Evolutionary conservation across 2,797 vertebrate species (phyloP), one percentile per base, ranked within the genome.

Genomic region (Emys orbicularis): DNA sequence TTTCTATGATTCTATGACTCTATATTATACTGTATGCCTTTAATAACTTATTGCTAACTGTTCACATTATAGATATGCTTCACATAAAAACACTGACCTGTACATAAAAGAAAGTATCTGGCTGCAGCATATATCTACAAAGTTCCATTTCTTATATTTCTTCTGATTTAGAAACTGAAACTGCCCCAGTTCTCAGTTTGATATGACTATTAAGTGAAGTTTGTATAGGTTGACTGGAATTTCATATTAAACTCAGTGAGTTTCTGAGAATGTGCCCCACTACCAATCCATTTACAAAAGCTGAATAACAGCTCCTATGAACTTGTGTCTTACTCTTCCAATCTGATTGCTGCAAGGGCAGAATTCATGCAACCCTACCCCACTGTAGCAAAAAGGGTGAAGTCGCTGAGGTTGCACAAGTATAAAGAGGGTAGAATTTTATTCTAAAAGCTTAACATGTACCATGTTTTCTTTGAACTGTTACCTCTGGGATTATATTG

Each of bases 381-480:
- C 65, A 74, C 27, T 49, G 27, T 53, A 89, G 87, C 21, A 90
- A 89, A 82, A 11, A 81, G n/a, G 37, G 83, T 65, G 41, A 90
- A 85, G 37, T 94, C 65, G 87, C 21, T 92, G 49, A 53, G 49
- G 27, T 50, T 87, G 15, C 44, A 61, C 84, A 83, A 77, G 23
- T 13, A 80, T 74, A 91, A 85, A 86, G 23, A 21, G 94, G 34
- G 6, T 6, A 92, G 79, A 88, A 53, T 88, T 93, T 90, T 83
- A 79, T 85, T 61, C 65, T 87, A 82, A 85, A 91, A 91, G n/a
- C 37, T 94, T 59, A 27, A 61, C 25, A 94, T 34, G 44, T 5
- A 59, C 82, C 53, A 56, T 31, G 29, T 87, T 88, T 91, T 18
- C 74, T 96, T 96, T 95, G 50, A 87, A 92, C 13, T 88, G 50